phyloP scores from a whole-genome alignment of 2,797 vertebrate genomes.

The Danionella dracula region DNA sequence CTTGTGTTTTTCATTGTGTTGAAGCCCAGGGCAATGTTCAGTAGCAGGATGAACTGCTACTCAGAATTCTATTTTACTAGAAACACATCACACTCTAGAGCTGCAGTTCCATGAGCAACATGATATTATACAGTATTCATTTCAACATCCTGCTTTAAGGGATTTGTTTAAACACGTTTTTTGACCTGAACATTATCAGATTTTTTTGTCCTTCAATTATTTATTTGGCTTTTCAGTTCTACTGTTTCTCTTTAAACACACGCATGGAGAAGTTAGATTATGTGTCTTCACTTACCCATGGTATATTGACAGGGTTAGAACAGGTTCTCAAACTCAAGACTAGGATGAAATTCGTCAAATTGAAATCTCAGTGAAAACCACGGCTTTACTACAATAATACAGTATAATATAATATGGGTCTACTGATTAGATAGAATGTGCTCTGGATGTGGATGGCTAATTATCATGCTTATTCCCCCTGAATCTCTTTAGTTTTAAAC shows the following conservation, averaged over 20 bases:
- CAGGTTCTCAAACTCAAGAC: too few species aligned
- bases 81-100: neutral
- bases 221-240: neutral
- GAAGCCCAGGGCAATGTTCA: neutral
- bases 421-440: too few species aligned
- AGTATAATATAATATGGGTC: too few species aligned
- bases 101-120: neutral
- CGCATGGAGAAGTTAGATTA: too few species aligned
- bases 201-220: neutral
- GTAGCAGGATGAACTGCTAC: neutral
- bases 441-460: too few species aligned
- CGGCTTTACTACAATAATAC: too few species aligned
- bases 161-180: neutral
- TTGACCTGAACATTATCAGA: neutral
- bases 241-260: constrained; percentile 10
- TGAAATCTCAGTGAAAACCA: too few species aligned
- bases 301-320: constrained; percentile 2
- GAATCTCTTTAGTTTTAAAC: too few species aligned
- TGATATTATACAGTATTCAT: neutral
- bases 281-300: neutral
- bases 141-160: neutral
- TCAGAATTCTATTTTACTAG: constrained; percentile 12
- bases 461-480: too few species aligned
- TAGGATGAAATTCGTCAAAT: too few species aligned
- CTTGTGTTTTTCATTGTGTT: neutral